Evolutionary conservation across 2,888 invertebrate species (phyloP).

Genomic region (Slavum lentiscoides): DNA sequence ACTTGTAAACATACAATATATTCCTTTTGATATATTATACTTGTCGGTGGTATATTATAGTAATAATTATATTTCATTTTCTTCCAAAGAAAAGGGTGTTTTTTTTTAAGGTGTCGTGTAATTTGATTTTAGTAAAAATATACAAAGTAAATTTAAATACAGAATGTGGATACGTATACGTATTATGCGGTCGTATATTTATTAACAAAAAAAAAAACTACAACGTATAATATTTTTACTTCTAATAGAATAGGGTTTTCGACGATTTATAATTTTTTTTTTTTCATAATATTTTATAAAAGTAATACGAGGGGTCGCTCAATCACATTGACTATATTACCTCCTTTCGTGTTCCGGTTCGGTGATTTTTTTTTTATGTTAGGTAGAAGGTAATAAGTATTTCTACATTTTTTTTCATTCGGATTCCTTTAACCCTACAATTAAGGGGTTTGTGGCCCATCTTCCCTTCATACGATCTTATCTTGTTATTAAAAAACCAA

Average conservation of each 20-base stretch:
- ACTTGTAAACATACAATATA: too few species aligned
- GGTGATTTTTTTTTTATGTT: slow-evolving; percentile 18
- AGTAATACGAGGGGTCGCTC: background rate
- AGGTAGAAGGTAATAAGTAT: slow-evolving; percentile 6
- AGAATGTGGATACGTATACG: too few species aligned
- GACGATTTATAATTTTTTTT: background rate
- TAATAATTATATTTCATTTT: too few species aligned
- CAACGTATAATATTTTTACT: background rate
- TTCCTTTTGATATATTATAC: too few species aligned
- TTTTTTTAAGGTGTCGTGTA: too few species aligned
- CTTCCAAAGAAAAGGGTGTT: too few species aligned
- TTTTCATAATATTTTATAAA: background rate
- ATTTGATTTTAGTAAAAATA: too few species aligned
- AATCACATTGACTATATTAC: slow-evolving; percentile 14
- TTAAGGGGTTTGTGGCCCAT: slow-evolving; percentile 7
- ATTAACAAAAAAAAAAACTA: background rate
- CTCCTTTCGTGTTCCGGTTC: slow-evolving; percentile 9
- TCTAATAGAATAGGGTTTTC: background rate
- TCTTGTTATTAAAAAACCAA: slow-evolving; percentile 27
- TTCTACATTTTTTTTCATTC: background rate
- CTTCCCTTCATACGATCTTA: slow-evolving; percentile 18
- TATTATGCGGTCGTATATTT: too few species aligned
- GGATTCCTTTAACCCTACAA: slow-evolving; percentile 12
- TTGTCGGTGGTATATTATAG: too few species aligned
- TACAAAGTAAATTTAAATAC: too few species aligned